phyloP scores from a whole-genome alignment of 1,140 invertebrate genomes.

The Drosophila nigrodunni region DNA sequence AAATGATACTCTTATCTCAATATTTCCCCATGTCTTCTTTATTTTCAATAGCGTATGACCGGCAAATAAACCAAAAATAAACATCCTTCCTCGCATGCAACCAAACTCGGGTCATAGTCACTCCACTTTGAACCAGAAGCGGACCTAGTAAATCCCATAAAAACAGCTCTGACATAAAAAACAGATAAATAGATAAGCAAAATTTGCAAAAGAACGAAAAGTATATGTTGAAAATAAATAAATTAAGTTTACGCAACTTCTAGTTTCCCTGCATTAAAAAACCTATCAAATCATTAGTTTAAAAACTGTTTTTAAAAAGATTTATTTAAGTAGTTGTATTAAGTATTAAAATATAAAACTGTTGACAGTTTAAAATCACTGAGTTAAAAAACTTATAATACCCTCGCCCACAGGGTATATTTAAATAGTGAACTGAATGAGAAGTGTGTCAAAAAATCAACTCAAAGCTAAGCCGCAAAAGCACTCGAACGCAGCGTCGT shows the following conservation, averaged over 20 bases:
- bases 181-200: constrained; percentile 55
- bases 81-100: constrained; percentile 36
- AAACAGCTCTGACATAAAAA: constrained; percentile 78
- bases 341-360: too few relatives aligned
- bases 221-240: constrained; percentile 3
- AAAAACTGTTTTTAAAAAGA: too few relatives aligned
- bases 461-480: constrained; percentile 79
- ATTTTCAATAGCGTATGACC: constrained; percentile 53
- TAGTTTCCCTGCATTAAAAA: constrained; percentile 17
- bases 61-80: constrained; percentile 43
- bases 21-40: constrained; percentile 8
- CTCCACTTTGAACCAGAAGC: constrained; percentile 29
- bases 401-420: too few relatives aligned
- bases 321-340: too few relatives aligned
- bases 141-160: constrained; percentile 64
- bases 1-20: neutral
- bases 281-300: neutral
- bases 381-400: too few relatives aligned
- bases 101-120: constrained; percentile 8
- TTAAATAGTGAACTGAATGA: constrained; percentile 1
- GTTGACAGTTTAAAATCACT: too few relatives aligned
- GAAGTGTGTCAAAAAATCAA: constrained; percentile 70
- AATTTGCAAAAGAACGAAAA: constrained; percentile 64
- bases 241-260: constrained; percentile 28
- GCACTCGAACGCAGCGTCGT: constrained; percentile 68